A percentile compares a stretch with the other conserved stretches of the same genome.
Evolutionary conservation across 2,113 vertebrate genomes (phyloP).

Genomic region (Cnemophilus loriae): DNA sequence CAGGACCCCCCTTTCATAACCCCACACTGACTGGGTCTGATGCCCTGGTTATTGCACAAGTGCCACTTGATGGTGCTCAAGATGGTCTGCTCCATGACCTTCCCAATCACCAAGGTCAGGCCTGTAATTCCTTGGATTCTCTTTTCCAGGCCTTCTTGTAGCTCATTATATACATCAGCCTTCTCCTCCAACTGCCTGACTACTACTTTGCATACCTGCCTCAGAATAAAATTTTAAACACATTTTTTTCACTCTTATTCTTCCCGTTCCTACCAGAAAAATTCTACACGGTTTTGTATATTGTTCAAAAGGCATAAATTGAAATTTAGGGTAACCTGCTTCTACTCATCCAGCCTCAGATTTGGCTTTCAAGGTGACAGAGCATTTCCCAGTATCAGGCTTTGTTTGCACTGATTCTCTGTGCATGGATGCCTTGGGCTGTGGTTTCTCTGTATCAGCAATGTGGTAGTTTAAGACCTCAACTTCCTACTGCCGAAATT

Average conservation of each 20-base stretch:
- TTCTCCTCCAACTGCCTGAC: background rate
- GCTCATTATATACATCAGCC: rapidly evolving
- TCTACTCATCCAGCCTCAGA: background rate
- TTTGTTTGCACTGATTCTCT: background rate
- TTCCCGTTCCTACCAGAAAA: background rate
- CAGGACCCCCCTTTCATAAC: background rate
- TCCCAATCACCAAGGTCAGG: background rate
- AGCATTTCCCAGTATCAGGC: background rate
- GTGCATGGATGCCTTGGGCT: background rate
- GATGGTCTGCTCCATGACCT: background rate
- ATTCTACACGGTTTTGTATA: rapidly evolving
- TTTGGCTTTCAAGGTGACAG: background rate
- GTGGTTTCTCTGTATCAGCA: constrained; percentile 15
- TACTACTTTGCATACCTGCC: background rate
- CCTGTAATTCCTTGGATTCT: background rate
- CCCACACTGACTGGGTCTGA: background rate
- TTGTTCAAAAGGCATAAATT: background rate
- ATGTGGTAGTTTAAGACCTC: background rate
- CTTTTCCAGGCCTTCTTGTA: background rate
- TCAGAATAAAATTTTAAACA: background rate
- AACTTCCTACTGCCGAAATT: constrained; percentile 5
- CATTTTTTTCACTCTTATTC: background rate
- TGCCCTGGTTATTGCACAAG: background rate
- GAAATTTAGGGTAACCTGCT: background rate
- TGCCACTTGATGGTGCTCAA: background rate